Conservation (phyloP, 2,888 invertebrate genomes). For the Dicranocentrus wangi region DNA sequence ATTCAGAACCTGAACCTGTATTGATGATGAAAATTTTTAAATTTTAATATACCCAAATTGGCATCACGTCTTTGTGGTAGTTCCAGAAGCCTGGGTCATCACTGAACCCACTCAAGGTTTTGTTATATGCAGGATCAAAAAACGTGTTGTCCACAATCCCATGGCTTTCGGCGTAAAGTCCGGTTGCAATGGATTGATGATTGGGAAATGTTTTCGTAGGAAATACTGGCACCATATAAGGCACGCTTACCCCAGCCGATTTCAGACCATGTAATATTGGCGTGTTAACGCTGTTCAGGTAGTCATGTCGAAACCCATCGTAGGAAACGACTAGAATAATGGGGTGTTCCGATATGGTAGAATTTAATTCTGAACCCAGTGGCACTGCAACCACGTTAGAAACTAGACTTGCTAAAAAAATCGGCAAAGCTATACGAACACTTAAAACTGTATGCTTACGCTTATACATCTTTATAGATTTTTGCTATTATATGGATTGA, state of each 20-base stretch:
- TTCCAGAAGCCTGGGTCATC: conserved; percentile 69
- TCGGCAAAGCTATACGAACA: background rate
- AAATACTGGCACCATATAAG: conserved; percentile 80
- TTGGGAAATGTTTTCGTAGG: conserved; percentile 85
- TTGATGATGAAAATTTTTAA: no score
- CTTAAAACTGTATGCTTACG: background rate
- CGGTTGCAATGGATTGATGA: conserved; percentile 83
- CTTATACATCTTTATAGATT: no score
- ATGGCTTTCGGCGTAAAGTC: conserved; percentile 81
- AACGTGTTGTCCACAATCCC: conserved; percentile 81
- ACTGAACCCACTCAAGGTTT: conserved; percentile 55
- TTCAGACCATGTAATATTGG: conserved; percentile 79
- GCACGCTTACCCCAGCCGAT: conserved; percentile 78
- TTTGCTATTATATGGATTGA: no score
- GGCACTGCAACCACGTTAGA: background rate
- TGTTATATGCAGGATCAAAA: conserved; percentile 76
- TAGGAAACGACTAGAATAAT: conserved; percentile 79
- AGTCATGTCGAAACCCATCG: conserved; percentile 83
- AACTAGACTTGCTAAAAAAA: no score
- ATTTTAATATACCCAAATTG: conserved; percentile 67
- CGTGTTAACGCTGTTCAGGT: conserved; percentile 78
- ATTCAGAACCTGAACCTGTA: no score
- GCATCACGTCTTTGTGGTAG: conserved; percentile 56
- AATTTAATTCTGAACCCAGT: no score
- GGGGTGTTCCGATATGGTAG: conserved; percentile 59